Evolutionary conservation across 2,113 vertebrate genomes (phyloP).

Genomic region (Rhea americana): DNA sequence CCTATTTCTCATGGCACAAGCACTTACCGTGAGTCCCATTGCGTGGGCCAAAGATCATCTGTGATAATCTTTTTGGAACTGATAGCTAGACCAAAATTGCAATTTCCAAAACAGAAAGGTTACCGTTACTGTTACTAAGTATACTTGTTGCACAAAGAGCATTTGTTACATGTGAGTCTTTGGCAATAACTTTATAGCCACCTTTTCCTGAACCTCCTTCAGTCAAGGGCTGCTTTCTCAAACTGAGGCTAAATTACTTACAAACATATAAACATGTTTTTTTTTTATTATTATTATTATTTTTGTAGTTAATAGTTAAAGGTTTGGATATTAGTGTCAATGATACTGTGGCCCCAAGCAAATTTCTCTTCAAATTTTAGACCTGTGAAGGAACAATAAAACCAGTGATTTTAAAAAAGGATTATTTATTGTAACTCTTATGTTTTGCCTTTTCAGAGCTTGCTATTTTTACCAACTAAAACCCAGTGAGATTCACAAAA

Average conservation of each 20-base stretch:
- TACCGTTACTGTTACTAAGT: slow-evolving; percentile 22
- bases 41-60: not conserved
- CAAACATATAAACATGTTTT: slow-evolving; percentile 17
- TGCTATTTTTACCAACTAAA: slow-evolving; percentile 54
- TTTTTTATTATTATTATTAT: slow-evolving; percentile 51
- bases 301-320: not conserved
- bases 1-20: slow-evolving; percentile 13
- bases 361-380: not conserved
- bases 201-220: slow-evolving; percentile 32
- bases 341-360: slow-evolving; percentile 19
- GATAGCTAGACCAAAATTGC: slow-evolving; percentile 13
- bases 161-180: slow-evolving; percentile 50
- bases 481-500: slow-evolving; percentile 31
- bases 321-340: slow-evolving; percentile 30
- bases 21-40: not conserved
- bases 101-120: slow-evolving; percentile 40
- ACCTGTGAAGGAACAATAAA: slow-evolving; percentile 22
- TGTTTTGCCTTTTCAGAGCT: slow-evolving; percentile 37
- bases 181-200: slow-evolving; percentile 30
- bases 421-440: slow-evolving; percentile 41
- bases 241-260: slow-evolving; percentile 23
- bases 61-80: slow-evolving; percentile 11
- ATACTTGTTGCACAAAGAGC: slow-evolving; percentile 6
- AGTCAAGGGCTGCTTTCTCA: slow-evolving; percentile 8
- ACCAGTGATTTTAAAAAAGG: not conserved